A percentile compares a stretch with the other conserved stretches of the same genome.
phyloP scores from a whole-genome alignment of 2,888 invertebrate genomes.

The Morpho helenor region DNA sequence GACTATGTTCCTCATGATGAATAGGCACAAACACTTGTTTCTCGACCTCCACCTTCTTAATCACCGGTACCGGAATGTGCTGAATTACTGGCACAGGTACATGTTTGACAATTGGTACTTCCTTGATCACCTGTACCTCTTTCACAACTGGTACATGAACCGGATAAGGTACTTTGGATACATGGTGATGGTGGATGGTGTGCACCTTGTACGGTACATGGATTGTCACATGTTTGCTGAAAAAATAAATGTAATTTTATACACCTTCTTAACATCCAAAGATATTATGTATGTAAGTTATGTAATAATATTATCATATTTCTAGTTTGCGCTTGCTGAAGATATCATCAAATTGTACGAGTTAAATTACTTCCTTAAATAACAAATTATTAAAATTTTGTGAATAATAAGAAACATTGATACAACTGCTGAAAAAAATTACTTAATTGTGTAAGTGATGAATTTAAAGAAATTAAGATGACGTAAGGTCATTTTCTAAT shows the following conservation, averaged over 20 bases:
- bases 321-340: too few species aligned
- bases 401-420: too few species aligned
- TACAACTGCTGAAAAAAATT: too few species aligned
- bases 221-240: slow-evolving; percentile 68
- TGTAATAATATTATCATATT: too few species aligned
- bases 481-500: too few species aligned
- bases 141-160: slow-evolving; percentile 67
- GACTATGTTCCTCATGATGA: slow-evolving; percentile 48
- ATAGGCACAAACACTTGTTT: slow-evolving; percentile 64
- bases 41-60: slow-evolving; percentile 64
- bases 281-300: too few species aligned
- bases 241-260: slow-evolving; percentile 18
- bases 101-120: slow-evolving; percentile 64
- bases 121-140: slow-evolving; percentile 66
- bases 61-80: slow-evolving; percentile 58
- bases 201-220: slow-evolving; percentile 73
- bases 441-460: too few species aligned
- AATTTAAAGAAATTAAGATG: too few species aligned
- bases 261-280: neutral
- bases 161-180: slow-evolving; percentile 61
- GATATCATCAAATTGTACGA: too few species aligned
- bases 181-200: slow-evolving; percentile 72
- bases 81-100: slow-evolving; percentile 61
- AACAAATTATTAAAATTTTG: too few species aligned
- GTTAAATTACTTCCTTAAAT: too few species aligned